Percentiles rank a stretch among this genome's conserved stretches.
Evolutionary conservation across 2,797 vertebrate genomes (phyloP).

Genomic region (Coccyzus lansbergi): DNA sequence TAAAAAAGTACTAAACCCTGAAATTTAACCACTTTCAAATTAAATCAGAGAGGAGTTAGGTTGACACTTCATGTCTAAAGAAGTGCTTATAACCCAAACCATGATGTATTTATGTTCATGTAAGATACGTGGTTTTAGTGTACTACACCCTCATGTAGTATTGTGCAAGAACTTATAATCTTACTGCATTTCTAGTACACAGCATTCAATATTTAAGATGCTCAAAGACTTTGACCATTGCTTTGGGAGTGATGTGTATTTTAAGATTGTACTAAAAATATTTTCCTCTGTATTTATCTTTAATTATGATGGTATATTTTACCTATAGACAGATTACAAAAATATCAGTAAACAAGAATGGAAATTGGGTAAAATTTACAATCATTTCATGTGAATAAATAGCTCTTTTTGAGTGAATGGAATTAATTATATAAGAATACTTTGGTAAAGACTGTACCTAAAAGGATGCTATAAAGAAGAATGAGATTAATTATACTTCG

Average conservation of each 20-base stretch:
- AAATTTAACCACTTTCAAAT: background rate
- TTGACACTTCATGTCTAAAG: background rate
- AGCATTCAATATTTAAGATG: background rate
- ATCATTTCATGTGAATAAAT: background rate
- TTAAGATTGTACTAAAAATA: background rate
- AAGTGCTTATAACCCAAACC: background rate
- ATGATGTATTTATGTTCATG: background rate
- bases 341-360: background rate
- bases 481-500: slow-evolving; percentile 19
- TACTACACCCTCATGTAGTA: background rate
- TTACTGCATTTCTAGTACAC: background rate
- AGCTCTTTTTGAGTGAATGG: background rate
- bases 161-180: background rate
- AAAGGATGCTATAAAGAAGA: slow-evolving; percentile 15
- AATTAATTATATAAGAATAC: background rate
- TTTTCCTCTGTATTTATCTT: background rate
- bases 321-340: background rate
- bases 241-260: background rate
- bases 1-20: background rate
- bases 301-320: background rate
- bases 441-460: background rate
- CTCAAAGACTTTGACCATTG: background rate
- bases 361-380: background rate
- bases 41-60: background rate
- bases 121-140: background rate